Evolutionary conservation across 2,797 vertebrate species (phyloP), one percentile per base, ranked within the genome.

Genomic region (Lemur catta): DNA sequence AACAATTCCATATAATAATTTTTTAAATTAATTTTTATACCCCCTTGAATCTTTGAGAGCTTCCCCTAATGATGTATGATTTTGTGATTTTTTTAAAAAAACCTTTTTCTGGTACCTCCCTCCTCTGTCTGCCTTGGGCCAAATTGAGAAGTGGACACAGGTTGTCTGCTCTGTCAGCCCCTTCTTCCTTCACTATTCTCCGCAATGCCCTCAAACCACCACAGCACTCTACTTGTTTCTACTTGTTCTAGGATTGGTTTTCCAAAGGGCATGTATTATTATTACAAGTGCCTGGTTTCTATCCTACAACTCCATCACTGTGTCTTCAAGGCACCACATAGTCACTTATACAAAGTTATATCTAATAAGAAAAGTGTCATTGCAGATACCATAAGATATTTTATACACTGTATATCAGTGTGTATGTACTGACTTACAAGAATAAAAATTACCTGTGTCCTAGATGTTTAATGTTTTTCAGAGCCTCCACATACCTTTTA

Each of bases 21-120:
- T 93, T 67, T 76, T 84, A 71, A 93, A 71, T 46, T 59, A 80
- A 71, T 67, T 38, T 35, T 75, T 80, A 6, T 38, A 59, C 13
- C 41, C 2, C 18, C 5, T 69, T 92, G 12, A 74, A 57, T 13
- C 4, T 20, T 41, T 57, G 14, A 67, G 13, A n/a, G 1, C 52
- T 59, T 76, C 91, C 17, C 8, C 15, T 7, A 65, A 26, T n/a
- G 3, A 43, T 12, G 4, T 7, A 28, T 35, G 41, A 74, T 69
- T 74, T 41, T 35, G 7, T 22, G 63, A 41, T 80, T 18, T 46
- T 30, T 46, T 43, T 2, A 18, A 28, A 38, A 4, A 0, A 65
- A 7, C 6, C 33, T 65, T n/a, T 50, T 61, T 30, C 10, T 52
- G 2, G 6, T 63, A 7, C 10, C 12, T 91, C 18, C 35, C 22